Base-by-base conservation (phyloP, 23 tunicate species). In the Botrylloides violaceus region DNA sequence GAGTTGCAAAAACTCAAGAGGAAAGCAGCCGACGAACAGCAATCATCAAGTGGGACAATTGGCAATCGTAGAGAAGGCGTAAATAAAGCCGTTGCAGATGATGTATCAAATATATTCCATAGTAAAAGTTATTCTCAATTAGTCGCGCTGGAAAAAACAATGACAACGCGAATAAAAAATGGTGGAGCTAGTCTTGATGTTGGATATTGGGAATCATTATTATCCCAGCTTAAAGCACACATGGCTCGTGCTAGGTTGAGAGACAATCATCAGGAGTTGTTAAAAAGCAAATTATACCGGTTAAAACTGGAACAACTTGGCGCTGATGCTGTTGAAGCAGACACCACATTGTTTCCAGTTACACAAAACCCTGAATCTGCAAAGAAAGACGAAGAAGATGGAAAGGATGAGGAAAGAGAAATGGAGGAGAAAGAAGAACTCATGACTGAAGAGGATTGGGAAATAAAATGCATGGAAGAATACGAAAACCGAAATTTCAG, bases 151-250 rank as follows among this genome's bases (percentile, higher is more conserved):
- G 70, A 78, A 23, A 38, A 73, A 23, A 78, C 57, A 29, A 88
- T 88, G 58, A 77, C 32, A 3, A 66, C 68, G 2, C 77, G 85
- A 73, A 48, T 88, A 20, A 79, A 77, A 66, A 36, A 77, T 47
- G 96, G 95, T 56, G 95, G 86, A 2, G 76, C 95, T 29, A 87
- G 84, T 63, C 62, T 88, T 33, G 99, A 95, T 66, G 89, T 95
- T 37, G 85, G 89, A 2, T 95, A 95, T 35, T 95, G 99, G 99
- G 99, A 95, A 71, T 62, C 84, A 1, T 47, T 95, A 1, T 76
- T 84, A 5, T 65, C 85, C 3, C 91, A 83, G 60, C 71, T 87
- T 23, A 82, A 79, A 59, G 95, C 91, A 37, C 83, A 53, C 38
- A 71, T 81, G 59, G 96, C 99, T 15, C 84, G 70, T 30, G 99